Evolutionary conservation across 2,113 vertebrate species (phyloP).

Genomic region (Gracilinanus agilis): DNA sequence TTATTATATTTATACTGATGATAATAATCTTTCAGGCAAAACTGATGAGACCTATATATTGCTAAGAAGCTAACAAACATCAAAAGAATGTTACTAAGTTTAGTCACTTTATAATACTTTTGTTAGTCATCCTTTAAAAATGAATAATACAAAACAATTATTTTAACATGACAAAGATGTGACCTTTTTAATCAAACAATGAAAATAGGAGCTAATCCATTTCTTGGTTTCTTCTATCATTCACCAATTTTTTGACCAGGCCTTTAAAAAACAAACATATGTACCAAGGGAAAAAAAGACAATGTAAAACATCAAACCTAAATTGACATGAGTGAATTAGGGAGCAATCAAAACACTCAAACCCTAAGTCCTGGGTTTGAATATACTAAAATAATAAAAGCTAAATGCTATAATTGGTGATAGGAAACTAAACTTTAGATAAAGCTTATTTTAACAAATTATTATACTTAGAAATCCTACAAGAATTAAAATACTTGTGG

Average conservation of each 20-base stretch:
- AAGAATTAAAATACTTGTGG: conserved; percentile 33
- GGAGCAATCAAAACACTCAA: background rate
- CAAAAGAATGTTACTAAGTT: conserved; percentile 14
- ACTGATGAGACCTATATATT: background rate
- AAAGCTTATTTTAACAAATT: conserved; percentile 31
- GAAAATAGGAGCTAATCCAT: background rate
- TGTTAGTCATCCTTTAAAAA: conserved; percentile 46
- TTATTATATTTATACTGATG: background rate
- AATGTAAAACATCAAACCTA: background rate
- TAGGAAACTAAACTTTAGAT: conserved; percentile 20
- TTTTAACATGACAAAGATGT: conserved; percentile 20
- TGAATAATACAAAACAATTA: conserved; percentile 37
- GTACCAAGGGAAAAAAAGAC: background rate
- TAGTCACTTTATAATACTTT: background rate
- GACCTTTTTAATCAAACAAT: conserved; percentile 25
- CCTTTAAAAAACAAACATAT: background rate
- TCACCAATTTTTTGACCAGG: conserved; percentile 30
- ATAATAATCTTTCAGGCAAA: conserved; percentile 13
- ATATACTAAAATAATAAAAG: conserved; percentile 48
- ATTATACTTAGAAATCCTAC: conserved; percentile 40
- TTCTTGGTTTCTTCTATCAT: background rate
- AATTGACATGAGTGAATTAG: background rate
- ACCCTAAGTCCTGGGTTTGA: background rate
- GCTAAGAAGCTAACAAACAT: conserved; percentile 45
- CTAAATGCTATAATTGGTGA: conserved; percentile 5